These are phyloP conservation scores for Rhynchotus rufescens DNA, from an alignment of 2,797 vertebrate genomes.

Conservation along the genomic window DNA sequence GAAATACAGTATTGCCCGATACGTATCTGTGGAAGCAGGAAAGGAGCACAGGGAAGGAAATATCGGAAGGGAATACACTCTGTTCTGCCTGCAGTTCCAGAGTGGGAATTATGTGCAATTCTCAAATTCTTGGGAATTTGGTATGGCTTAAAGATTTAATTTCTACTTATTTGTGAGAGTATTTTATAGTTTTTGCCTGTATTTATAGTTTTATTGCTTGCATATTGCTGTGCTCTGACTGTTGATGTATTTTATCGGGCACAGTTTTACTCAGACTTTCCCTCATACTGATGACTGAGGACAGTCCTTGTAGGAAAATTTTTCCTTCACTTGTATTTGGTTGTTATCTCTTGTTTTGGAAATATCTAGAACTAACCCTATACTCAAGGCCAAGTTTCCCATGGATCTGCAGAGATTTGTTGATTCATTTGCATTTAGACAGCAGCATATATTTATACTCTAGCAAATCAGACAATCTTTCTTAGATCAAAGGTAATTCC, in stretches of 20 bases:
- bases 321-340: not conserved
- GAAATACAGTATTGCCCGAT: not conserved
- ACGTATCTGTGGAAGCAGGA: accelerated
- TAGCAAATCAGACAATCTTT: not conserved
- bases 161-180: not conserved
- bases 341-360: not conserved
- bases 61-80: not conserved
- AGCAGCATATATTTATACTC: not conserved
- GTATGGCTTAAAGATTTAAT: not conserved
- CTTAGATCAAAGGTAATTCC: not conserved
- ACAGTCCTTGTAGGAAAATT: not conserved
- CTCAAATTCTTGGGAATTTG: not conserved
- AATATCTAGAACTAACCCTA: not conserved
- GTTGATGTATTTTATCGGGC: not conserved
- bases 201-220: not conserved
- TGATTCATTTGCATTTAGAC: not conserved
- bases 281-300: not conserved
- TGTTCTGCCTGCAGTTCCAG: not conserved
- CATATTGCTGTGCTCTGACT: not conserved
- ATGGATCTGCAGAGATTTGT: not conserved
- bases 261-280: not conserved
- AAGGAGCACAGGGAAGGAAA: not conserved
- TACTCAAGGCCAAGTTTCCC: not conserved
- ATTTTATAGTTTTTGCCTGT: not conserved
- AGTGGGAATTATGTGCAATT: too few species aligned